phyloP scores from a whole-genome alignment of 1,140 invertebrate genomes.

The Odontomachus brunneus region DNA sequence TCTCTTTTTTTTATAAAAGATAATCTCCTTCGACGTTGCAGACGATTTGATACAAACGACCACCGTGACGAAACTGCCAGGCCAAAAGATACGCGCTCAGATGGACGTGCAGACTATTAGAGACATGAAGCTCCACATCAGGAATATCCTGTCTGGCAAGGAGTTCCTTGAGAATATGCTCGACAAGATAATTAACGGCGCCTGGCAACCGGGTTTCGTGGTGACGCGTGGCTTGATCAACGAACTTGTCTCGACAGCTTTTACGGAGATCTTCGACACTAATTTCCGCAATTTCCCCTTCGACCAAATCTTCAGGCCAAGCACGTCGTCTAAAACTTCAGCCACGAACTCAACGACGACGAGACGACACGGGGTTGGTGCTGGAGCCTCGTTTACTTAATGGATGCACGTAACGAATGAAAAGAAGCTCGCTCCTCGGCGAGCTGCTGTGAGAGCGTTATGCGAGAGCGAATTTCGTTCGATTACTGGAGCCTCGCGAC shows the following conservation, averaged over 20 bases:
- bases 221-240: slow-evolving; percentile 91
- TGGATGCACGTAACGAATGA: neutral
- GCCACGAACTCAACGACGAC: neutral
- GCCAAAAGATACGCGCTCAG: slow-evolving; percentile 87
- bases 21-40: slow-evolving; percentile 53
- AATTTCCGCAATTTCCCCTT: slow-evolving; percentile 90
- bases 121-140: slow-evolving; percentile 91
- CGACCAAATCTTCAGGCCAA: slow-evolving; percentile 86
- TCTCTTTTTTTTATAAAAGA: neutral
- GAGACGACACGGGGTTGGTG: neutral
- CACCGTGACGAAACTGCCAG: slow-evolving; percentile 87
- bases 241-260: slow-evolving; percentile 92
- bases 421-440: neutral
- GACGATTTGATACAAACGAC: slow-evolving; percentile 88
- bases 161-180: slow-evolving; percentile 88
- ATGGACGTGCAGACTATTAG: slow-evolving; percentile 91
- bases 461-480: neutral
- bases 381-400: neutral
- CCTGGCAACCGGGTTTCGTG: slow-evolving; percentile 91
- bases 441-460: neutral
- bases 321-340: slow-evolving; percentile 20
- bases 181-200: slow-evolving; percentile 89
- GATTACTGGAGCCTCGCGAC: neutral
- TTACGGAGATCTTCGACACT: slow-evolving; percentile 92
- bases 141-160: slow-evolving; percentile 89